Evolutionary conservation across 2,888 invertebrate species (phyloP).

Genomic region (Pseudococcus jackbeardsleyi): DNA sequence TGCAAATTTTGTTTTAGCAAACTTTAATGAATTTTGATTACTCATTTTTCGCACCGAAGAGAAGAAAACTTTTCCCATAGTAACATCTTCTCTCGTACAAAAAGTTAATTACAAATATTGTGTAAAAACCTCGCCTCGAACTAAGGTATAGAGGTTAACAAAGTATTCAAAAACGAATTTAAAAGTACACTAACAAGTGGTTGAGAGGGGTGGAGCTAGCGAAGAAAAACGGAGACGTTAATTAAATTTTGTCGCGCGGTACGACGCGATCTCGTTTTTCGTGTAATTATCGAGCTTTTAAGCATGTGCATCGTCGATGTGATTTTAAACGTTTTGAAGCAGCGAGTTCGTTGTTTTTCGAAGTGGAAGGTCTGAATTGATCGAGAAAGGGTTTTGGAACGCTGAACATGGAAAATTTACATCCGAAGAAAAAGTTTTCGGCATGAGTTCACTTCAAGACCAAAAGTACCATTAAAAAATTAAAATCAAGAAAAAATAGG

Average conservation of each 20-base stretch:
- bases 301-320: not conserved
- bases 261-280: not conserved
- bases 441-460: too few relatives aligned
- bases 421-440: too few relatives aligned
- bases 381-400: too few relatives aligned
- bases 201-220: not conserved
- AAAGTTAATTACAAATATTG: slow-evolving; percentile 46
- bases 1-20: slow-evolving; percentile 41
- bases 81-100: not conserved
- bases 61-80: slow-evolving; percentile 23
- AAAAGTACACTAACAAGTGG: slow-evolving; percentile 32
- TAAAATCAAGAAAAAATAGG: too few relatives aligned
- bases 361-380: too few relatives aligned
- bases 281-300: slow-evolving; percentile 6
- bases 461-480: too few relatives aligned
- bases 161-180: slow-evolving; percentile 28
- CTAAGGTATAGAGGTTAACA: not conserved
- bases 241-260: not conserved
- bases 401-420: too few relatives aligned
- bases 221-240: not conserved
- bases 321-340: not conserved
- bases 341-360: too few relatives aligned
- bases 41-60: slow-evolving; percentile 26
- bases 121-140: not conserved
- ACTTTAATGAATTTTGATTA: slow-evolving; percentile 46